Evolutionary conservation across 1,140 invertebrate species (phyloP).

Genomic region (Zaprionus africanus): DNA sequence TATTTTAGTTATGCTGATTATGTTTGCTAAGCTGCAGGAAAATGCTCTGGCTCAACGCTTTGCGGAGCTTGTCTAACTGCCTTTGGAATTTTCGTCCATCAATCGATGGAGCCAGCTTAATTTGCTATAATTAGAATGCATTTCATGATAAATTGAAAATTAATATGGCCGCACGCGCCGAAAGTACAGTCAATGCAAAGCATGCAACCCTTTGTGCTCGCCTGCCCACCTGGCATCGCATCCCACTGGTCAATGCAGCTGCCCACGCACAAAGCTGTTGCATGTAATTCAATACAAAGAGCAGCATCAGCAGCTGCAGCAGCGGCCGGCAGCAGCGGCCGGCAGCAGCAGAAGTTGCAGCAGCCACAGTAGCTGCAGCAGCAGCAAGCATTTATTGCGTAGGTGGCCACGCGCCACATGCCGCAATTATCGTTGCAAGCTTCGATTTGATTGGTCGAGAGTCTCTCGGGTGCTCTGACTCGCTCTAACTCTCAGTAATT

Average conservation of each 20-base stretch:
- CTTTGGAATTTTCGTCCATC: neutral
- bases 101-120: neutral
- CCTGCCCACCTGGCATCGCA: neutral
- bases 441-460: conserved; percentile 3
- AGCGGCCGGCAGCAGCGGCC: neutral
- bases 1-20: too few relatives aligned
- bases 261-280: neutral
- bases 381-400: neutral
- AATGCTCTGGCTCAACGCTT: too few relatives aligned
- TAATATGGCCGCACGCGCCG: neutral
- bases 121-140: conserved; percentile 3
- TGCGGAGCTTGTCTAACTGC: neutral
- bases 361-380: neutral
- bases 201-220: neutral
- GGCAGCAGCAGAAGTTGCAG: neutral
- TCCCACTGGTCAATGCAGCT: neutral
- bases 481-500: neutral
- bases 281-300: neutral
- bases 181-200: neutral
- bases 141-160: neutral
- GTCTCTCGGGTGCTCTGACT: neutral
- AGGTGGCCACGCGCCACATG: conserved; percentile 3
- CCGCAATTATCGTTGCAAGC: neutral
- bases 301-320: neutral
- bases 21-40: too few relatives aligned